Conservation (phyloP, 2,797 vertebrate species). For the Alca torda region DNA sequence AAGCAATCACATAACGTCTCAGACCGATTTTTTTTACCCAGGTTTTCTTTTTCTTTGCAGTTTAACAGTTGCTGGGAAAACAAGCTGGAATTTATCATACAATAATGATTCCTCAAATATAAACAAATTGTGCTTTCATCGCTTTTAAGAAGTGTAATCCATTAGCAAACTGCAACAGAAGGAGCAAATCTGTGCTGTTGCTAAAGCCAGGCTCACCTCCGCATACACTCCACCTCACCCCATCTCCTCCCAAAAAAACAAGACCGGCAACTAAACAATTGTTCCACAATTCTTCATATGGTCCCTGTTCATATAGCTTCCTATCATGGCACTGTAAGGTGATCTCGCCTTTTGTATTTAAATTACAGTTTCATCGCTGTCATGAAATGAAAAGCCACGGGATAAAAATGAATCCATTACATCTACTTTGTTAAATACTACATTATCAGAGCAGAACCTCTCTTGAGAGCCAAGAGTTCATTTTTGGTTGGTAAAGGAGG, state of each 20-base stretch:
- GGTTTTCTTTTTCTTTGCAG: not conserved
- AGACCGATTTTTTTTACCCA: not conserved
- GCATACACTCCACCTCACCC: not conserved
- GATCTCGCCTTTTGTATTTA: not conserved
- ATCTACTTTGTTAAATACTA: not conserved
- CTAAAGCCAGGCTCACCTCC: fast-evolving
- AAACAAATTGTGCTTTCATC: not conserved
- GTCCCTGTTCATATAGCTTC: not conserved
- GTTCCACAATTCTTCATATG: not conserved
- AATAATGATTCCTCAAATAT: not conserved
- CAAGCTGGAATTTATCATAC: not conserved
- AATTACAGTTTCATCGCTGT: not conserved
- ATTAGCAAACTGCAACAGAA: not conserved
- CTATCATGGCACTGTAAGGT: not conserved
- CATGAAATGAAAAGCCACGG: not conserved
- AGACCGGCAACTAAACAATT: not conserved
- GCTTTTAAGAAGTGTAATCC: not conserved
- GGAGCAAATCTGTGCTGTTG: not conserved
- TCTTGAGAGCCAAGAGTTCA: not conserved
- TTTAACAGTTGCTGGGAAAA: not conserved
- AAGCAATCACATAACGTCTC: not conserved
- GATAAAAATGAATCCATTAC: not conserved
- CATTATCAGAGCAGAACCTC: not conserved
- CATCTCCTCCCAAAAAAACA: not conserved
- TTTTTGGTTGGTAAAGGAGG: not conserved